Percentiles rank a stretch among this genome's conserved stretches.
These are phyloP conservation scores for Periphyllus acericola DNA, from an alignment of 2,888 invertebrate genomes.

Conservation along the genomic window DNA sequence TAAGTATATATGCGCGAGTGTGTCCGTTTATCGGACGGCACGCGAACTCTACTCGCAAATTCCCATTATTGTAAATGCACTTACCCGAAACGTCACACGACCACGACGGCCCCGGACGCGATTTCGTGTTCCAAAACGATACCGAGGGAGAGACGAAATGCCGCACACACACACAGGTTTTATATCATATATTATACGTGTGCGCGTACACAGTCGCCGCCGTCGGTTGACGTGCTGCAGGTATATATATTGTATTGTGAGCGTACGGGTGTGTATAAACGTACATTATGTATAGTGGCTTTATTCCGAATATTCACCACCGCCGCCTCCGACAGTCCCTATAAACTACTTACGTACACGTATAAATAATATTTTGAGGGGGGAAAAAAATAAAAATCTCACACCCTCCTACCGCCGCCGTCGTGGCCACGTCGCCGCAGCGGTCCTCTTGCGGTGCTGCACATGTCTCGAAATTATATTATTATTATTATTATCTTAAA, in stretches of 20 bases:
- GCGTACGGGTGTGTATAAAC: no score
- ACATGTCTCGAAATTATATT: conserved; percentile 48
- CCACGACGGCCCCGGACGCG: not conserved
- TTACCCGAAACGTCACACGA: conserved; percentile 18
- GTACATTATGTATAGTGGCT: not conserved
- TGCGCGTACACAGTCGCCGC: not conserved
- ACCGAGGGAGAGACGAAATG: no score
- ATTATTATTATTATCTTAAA: not conserved
- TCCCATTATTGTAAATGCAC: conserved; percentile 20
- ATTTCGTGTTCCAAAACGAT: conserved; percentile 31
- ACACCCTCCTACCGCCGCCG: not conserved
- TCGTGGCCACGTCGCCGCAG: not conserved
- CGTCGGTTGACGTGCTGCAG: not conserved
- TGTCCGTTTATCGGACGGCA: conserved; percentile 44
- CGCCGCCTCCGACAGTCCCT: not conserved
- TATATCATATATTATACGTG: not conserved
- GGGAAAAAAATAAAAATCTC: conserved; percentile 5
- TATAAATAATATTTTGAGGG: not conserved
- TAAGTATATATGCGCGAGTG: no score
- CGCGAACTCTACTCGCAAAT: conserved; percentile 42
- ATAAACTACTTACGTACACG: not conserved
- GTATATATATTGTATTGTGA: not conserved
- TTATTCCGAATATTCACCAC: not conserved
- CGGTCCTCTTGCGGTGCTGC: not conserved
- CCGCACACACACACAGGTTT: not conserved